Base-by-base conservation (phyloP, 2,797 vertebrate species). In the Gouania willdenowi region DNA sequence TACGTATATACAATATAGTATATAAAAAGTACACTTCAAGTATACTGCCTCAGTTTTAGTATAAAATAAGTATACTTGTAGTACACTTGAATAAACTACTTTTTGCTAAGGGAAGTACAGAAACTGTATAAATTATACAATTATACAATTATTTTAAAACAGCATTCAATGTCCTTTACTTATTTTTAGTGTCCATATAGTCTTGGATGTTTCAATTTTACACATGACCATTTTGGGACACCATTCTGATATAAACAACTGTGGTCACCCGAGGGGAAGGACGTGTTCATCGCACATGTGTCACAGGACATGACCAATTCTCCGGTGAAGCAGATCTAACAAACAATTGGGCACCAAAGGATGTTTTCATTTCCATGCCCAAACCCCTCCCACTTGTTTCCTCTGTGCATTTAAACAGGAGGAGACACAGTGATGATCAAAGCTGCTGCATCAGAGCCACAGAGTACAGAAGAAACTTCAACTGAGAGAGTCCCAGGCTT, bases 281-380 rank as follows among this genome's bases (percentile, higher is more conserved):
- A 19, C 13, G 5, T 23, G 18, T 8, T 27, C 11, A 23, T 8
- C 30, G 5, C 19, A 15, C 2, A 12, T 48, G 54, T 52, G 34
- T 75, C 49, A 82, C 41, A 68, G 37, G 59, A 79, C 4, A 28
- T 81, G 73, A 85, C 63, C 45, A 27, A 48, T 38, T 39, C n/a
- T 44, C 31, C 16, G 6, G 25, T 41, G 2, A 12, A 35, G 4
- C 10, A 30, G 33, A 26, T 46, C 37, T 16, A 17, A 5, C 31
- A 34, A 45, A 26, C 24, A 24, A 7, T 12, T 35, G 13, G 6
- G 5, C 32, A 5, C 3, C 7, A 7, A n/a, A 4, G 21, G 8
- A 48, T 56, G 20, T 45, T 70, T 38, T 41, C 17, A 28, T 4
- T 2, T 12, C 1, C 9, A 22, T 1, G 33, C 4, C 10, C 24